phyloP scores from a whole-genome alignment of 2,797 vertebrate genomes.

The Ptychobarbus kaznakovi region DNA sequence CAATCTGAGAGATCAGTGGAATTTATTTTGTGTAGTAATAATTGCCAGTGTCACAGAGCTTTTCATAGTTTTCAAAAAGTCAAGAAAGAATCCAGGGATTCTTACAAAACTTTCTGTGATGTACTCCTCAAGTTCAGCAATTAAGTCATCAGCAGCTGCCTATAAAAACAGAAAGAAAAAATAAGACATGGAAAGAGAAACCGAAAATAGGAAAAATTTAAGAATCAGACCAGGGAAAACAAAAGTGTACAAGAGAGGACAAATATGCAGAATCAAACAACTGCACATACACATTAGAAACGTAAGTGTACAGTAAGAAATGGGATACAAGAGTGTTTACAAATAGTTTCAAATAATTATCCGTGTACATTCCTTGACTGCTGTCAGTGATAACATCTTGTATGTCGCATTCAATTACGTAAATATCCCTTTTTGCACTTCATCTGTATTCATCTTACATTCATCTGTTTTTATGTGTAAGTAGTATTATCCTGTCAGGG shows the following conservation, averaged over 20 bases:
- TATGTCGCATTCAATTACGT: background rate
- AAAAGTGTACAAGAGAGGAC: background rate
- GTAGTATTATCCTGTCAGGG: background rate
- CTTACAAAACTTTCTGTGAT: constrained; percentile 93
- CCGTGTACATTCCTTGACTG: background rate
- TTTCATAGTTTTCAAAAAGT: background rate
- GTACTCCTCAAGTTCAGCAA: constrained; percentile 90
- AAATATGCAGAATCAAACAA: background rate
- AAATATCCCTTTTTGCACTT: background rate
- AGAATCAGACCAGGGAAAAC: background rate
- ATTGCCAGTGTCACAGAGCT: background rate
- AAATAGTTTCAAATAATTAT: background rate
- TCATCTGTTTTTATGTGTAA: background rate
- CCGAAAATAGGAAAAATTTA: background rate
- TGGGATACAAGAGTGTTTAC: background rate
- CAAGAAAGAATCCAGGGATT: constrained; percentile 42
- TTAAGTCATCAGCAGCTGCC: constrained; percentile 84
- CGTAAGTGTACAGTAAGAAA: background rate
- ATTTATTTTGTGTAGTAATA: background rate
- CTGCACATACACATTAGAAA: background rate
- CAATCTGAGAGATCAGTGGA: background rate
- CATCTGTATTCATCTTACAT: background rate
- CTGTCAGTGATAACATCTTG: background rate
- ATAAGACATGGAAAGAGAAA: background rate
- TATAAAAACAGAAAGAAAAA: constrained; percentile 61